A percentile compares a stretch with the other conserved stretches of the same genome.
Evolutionary conservation across 2,888 invertebrate species (phyloP).

Genomic region (Nemotelus pantherinus): DNA sequence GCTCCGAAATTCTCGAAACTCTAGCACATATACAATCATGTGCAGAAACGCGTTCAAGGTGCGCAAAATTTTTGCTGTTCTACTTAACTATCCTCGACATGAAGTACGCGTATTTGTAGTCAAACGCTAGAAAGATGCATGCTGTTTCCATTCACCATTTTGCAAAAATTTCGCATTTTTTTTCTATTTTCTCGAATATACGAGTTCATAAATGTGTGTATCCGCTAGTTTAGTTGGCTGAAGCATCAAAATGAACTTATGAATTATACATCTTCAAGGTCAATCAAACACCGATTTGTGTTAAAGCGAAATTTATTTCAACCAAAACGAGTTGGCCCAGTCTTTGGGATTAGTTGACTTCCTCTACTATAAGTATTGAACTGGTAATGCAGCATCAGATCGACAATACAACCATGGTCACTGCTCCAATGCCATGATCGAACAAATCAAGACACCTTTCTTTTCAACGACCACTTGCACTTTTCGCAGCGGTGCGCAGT

Average conservation of each 20-base stretch:
- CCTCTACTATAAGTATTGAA: not conserved
- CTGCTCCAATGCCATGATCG: constrained; percentile 10
- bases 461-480: constrained; percentile 5
- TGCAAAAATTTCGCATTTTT: not conserved
- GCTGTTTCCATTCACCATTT: not conserved
- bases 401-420: not conserved
- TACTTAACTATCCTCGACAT: not conserved
- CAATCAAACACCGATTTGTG: constrained; percentile 12
- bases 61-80: not conserved
- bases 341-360: not conserved
- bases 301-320: not conserved
- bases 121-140: not conserved
- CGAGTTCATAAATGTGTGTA: no score
- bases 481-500: not conserved
- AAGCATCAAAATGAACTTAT: not conserved
- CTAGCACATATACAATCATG: not conserved
- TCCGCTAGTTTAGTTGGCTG: no score
- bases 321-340: not conserved
- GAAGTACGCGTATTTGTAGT: not conserved
- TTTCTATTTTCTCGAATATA: no score
- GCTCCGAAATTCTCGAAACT: not conserved
- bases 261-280: constrained; percentile 30
- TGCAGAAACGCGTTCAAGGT: not conserved
- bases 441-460: not conserved
- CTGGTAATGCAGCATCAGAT: not conserved